Conservation (phyloP, 1,140 invertebrate genomes). For the Semibalanus balanoides region DNA sequence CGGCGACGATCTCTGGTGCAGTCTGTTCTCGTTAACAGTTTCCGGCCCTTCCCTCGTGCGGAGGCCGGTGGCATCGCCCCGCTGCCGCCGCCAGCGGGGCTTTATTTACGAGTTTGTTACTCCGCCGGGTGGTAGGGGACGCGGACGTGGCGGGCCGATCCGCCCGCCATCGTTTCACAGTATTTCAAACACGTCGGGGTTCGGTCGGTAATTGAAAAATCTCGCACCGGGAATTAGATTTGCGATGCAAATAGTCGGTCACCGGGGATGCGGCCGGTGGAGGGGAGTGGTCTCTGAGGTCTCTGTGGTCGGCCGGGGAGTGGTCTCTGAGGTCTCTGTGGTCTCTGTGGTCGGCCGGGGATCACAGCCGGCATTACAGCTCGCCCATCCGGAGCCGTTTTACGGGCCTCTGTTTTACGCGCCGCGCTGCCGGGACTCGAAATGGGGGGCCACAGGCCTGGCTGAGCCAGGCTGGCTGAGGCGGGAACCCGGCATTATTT, state of each 20-base stretch:
- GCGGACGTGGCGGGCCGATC: neutral
- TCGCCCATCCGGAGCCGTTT: neutral
- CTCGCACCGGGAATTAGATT: neutral
- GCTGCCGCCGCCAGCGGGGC: no score
- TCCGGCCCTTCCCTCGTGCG: neutral
- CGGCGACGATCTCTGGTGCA: no score
- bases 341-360: no score
- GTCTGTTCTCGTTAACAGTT: neutral
- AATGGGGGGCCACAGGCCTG: no score
- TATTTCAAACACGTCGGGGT: neutral
- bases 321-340: no score
- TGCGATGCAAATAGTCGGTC: neutral
- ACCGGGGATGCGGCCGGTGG: neutral
- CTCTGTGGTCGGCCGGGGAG: no score
- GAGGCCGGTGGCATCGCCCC: no score
- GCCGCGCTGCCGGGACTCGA: no score
- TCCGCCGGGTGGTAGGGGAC: neutral
- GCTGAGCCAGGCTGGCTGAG: no score
- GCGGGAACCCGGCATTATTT: no score
- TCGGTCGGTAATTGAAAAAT: neutral
- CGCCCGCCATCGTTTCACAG: neutral
- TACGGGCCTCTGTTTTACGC: no score
- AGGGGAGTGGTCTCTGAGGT: no score
- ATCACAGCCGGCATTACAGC: neutral
- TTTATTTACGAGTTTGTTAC: slow-evolving; percentile 2